Base-by-base conservation (phyloP, 37 sponge, comb jelly and placozoan genomes). In the Theonella swinhoei region DNA sequence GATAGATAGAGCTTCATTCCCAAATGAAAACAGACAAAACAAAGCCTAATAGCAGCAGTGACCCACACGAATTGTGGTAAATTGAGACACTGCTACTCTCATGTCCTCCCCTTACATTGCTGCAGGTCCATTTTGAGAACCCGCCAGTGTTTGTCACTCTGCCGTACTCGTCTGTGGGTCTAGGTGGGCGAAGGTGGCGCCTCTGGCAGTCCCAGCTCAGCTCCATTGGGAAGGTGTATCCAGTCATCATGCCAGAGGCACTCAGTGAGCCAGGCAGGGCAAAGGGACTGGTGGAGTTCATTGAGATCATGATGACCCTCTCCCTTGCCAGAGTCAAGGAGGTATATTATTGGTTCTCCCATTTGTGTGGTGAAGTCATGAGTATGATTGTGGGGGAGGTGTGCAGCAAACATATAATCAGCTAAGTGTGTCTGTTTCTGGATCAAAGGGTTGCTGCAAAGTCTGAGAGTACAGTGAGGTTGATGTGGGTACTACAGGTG, bases 141-240 rank as follows among this genome's bases (percentile, higher is more conserved):
- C 42, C 87, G 0, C 94, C 90, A 1, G 32, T 81, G 35, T 93
- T 93, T 74, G 80, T 93, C 40, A 72, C 74, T 20, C 73, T 93
- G 9, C 94, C 94, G 3, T 89, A 86, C 65, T 47, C 94, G 34
- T 77, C 87, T 17, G 38, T 47, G 2, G 78, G 87, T 20, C 41
- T 89, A 41, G 87, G 90, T 11, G 83, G 90, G 0, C 86, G 90
- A 25, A 68, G 94, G 17, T 88, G 85, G 89, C 41, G 84, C 39
- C 29, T 77, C 42, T 89, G 87, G 87, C 94, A 93, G 64, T 76
- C 64, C 1, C 90, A 93, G 64, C 74, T 93, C 26, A 64, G 87
- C 25, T 32, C 86, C 32, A 32, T 93, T 3, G 94, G 94, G 31
- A 89, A 89, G 65, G 87, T 91, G 68, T 83, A 82, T 62, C 87